Base-by-base conservation (phyloP, 2,888 invertebrate genomes). In the Apodemia mormo region DNA sequence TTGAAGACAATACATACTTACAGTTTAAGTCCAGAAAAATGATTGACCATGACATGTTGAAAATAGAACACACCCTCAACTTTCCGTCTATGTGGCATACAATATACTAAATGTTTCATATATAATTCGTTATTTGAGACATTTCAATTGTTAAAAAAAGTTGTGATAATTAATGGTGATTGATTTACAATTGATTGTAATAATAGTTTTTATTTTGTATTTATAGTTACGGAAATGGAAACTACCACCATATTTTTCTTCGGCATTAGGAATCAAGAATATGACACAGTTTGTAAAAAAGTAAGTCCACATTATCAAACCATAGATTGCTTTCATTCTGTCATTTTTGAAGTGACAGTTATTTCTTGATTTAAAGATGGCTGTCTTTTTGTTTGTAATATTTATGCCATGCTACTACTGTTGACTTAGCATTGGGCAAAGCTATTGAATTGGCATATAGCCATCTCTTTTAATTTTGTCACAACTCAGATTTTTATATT, bases 201-300 rank as follows among this genome's bases (percentile, higher is more conserved):
- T 14, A 30, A 33, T 33, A 58, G 30, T 58, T 29, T 29, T 58
- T 30, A 12, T 49, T 58, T 67, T 52, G 14, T 67, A 45, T 71
- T 85, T 85, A 54, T 86, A 93, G 93, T 82, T 92, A 76, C 87
- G 92, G 80, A 93, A 92, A 86, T 93, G 93, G 92, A 93, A 92
- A 76, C 86, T 93, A 37, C 92, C 92, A 33, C 93, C 92, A 76
- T 92, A 92, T 87, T 93, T 93, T 82, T 91, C 93, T 56, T 90
- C 92, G 9, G 88, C 90, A 5, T 82, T 92, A 61, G 92, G 92
- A 43, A 92, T 92, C 71, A 87, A 87, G 74, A 92, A 90, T 77
- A 87, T 88, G 2, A 85, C 92, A 14, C 92, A 92, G 74, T 92
- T 92, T 79, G 83, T 89, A 14, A 89, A 89, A 79, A 93, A 92